Evolutionary conservation across 2,797 vertebrate species (phyloP), one percentile per base, ranked within the genome.

Genomic region (Epinephelus malabaricus): DNA sequence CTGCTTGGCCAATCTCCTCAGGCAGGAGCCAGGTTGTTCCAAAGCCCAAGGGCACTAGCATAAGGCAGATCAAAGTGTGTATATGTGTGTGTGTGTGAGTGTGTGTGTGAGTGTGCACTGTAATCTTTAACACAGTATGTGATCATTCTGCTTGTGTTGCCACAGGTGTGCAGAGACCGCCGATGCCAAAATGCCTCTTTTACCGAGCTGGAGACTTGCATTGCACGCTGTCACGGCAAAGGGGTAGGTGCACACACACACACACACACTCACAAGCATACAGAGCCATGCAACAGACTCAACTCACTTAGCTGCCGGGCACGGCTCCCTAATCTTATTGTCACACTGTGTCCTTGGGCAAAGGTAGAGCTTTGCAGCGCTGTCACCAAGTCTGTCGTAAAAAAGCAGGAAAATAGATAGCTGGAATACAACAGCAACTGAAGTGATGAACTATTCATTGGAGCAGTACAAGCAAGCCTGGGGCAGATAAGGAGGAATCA

Each of bases 141-240:
- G 66, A 75, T 86, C 79, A 47, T 74, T 86, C 38, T 79, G 54
- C 79, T 88, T 90, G 68, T 91, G 83, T 90, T 78, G 53, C 53
- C 82, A 53, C 91, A 99, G 98, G 97, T 99, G 68, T 99, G 98
- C 91, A 95, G 95, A 84, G 96, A 98, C 69, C 95, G 96, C 2
- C 94, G 92, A 43, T 99, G 98, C 86, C 96, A 96, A 83, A 97
- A 98, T 38, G 95, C 94, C 1, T 97, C 97, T 47, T 97, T 97
- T 68, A 92, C 88, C 0, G 96, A 97, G 90, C 92, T 98, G 94
- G 95, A 97, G 63, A 85, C 73, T 46, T 99, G 98, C 17, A 93
- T 97, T 51, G 78, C 86, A 14, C 87, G 84, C 72, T 99, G 98
- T 89, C 95, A 97, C 0, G 79, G 93, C 69, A 96, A 93, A 0